Evolutionary conservation across 1,140 invertebrate genomes (phyloP).

Genomic region (Rhynchophorus ferrugineus): DNA sequence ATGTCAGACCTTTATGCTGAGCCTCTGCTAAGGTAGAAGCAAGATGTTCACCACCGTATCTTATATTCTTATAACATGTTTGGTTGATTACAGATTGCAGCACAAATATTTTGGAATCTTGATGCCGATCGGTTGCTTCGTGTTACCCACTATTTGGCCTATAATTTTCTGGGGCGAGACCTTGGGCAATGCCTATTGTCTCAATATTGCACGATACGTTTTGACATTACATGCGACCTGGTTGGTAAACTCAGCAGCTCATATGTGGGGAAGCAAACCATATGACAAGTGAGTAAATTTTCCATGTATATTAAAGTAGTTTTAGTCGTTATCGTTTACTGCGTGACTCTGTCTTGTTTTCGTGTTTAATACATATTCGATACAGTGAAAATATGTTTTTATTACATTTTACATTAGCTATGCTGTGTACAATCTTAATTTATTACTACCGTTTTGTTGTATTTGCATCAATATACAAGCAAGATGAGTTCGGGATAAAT

Average conservation of each 20-base stretch:
- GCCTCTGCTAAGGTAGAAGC: conserved; percentile 59
- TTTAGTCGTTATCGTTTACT: neutral
- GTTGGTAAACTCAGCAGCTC: conserved; percentile 93
- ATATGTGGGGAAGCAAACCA: conserved; percentile 84
- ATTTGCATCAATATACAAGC: too few relatives aligned
- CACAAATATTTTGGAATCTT: conserved; percentile 78
- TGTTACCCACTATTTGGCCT: conserved; percentile 79
- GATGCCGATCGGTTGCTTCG: conserved; percentile 77
- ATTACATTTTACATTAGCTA: too few relatives aligned
- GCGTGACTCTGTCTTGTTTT: neutral
- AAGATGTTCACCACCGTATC: neutral
- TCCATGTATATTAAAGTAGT: neutral
- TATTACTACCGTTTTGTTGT: too few relatives aligned
- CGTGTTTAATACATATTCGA: too few relatives aligned
- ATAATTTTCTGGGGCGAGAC: conserved; percentile 80
- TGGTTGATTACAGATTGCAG: conserved; percentile 51
- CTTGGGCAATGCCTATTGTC: conserved; percentile 70
- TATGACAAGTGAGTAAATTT: conserved; percentile 69
- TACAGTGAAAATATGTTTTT: too few relatives aligned
- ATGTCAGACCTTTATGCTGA: conserved; percentile 79
- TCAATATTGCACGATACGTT: conserved; percentile 79
- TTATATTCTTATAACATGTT: conserved; percentile 50
- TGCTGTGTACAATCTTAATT: too few relatives aligned
- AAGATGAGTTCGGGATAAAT: too few relatives aligned
- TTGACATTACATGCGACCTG: conserved; percentile 88